Evolutionary conservation across 2,113 vertebrate species (phyloP).

Genomic region (Leucoraja erinaceus): DNA sequence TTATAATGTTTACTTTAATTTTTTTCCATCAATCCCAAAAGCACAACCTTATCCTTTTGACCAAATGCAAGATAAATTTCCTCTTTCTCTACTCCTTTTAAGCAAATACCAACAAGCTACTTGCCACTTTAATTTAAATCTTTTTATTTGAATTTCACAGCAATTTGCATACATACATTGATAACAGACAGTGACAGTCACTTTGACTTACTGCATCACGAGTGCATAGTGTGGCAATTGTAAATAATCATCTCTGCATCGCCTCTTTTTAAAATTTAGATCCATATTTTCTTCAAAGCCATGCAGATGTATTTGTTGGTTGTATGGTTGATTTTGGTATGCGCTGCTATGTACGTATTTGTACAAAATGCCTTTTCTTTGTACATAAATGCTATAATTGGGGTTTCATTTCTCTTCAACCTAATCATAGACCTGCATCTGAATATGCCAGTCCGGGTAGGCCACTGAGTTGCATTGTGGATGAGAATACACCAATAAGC

Average conservation of each 20-base stretch:
- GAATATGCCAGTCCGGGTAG: constrained; percentile 91
- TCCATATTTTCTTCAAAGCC: not conserved
- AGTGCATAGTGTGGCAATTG: not conserved
- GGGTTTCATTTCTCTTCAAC: not conserved
- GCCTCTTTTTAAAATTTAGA: not conserved
- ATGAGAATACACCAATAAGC: constrained; percentile 84
- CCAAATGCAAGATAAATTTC: not conserved
- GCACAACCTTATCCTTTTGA: not conserved
- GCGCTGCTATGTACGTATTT: not conserved
- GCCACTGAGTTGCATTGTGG: constrained; percentile 86
- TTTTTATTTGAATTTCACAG: no score
- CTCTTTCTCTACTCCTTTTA: not conserved
- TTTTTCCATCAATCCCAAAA: not conserved
- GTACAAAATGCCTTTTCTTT: not conserved
- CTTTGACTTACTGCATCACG: not conserved
- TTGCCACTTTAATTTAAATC: no score
- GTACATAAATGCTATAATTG: not conserved
- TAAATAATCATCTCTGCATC: not conserved
- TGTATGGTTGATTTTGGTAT: not conserved
- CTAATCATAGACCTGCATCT: constrained; percentile 70
- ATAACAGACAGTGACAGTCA: no score
- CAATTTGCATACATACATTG: no score
- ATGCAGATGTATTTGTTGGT: not conserved
- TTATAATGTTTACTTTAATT: not conserved
- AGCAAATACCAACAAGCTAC: not conserved